Evolutionary conservation across 2,888 invertebrate genomes (phyloP).

Genomic region (Philonicus albiceps): DNA sequence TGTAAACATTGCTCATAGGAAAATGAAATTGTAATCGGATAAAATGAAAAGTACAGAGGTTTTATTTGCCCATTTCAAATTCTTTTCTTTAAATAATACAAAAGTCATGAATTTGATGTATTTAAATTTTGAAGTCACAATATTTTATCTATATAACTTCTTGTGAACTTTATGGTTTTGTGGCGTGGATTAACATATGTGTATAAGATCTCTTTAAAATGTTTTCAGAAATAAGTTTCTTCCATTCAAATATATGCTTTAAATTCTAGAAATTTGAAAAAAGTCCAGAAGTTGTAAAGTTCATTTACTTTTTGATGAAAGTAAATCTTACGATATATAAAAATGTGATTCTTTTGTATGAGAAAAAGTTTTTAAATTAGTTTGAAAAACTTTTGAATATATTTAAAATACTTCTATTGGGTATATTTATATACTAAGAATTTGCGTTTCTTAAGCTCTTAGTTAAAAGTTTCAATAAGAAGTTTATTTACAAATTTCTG

Average conservation of each 20-base stretch:
- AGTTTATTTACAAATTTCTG: not conserved
- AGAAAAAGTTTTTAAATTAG: not conserved
- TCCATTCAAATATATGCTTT: not conserved
- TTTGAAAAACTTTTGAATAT: not conserved
- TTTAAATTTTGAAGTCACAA: not conserved
- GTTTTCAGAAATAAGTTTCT: not conserved
- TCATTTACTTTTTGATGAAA: not conserved
- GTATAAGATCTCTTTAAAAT: not conserved
- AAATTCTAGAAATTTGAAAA: no score
- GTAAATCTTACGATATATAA: not conserved
- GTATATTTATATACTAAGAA: not conserved
- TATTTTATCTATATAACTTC: no score
- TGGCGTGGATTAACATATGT: not conserved
- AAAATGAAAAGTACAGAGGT: not conserved
- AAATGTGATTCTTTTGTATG: not conserved
- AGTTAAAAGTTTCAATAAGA: not conserved
- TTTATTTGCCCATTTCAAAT: not conserved
- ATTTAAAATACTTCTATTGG: not conserved
- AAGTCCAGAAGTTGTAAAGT: not conserved
- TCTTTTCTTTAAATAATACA: not conserved
- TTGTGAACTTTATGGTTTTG: not conserved
- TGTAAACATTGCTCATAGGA: not conserved
- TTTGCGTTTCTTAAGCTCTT: not conserved
- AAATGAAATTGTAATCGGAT: not conserved
- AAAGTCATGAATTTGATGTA: not conserved